Conservation (phyloP, 2,113 vertebrate species). For the Cyanoliseus patagonus region DNA sequence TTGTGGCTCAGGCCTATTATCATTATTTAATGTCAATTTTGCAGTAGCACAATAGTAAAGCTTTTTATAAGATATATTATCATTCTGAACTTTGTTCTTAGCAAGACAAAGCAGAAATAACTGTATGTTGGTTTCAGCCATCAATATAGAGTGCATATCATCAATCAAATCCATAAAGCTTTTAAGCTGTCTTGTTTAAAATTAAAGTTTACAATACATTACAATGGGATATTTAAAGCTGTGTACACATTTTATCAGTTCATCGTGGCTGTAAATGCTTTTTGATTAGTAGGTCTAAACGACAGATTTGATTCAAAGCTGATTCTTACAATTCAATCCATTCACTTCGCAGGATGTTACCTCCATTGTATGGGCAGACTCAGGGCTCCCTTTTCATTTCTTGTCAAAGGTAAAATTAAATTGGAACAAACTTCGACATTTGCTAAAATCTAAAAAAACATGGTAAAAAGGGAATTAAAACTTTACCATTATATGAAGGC, state of each 20-base stretch:
- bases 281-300: constrained; percentile 65
- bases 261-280: constrained; percentile 67
- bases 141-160: constrained; percentile 71
- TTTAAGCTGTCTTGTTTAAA: constrained; percentile 77
- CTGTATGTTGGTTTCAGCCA: constrained; percentile 58
- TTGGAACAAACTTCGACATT: not conserved
- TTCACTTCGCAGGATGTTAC: not conserved
- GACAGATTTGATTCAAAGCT: not conserved
- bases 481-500: not conserved
- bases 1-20: constrained; percentile 57
- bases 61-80: constrained; percentile 71
- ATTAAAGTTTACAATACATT: constrained; percentile 73
- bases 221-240: constrained; percentile 75
- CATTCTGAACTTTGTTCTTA: constrained; percentile 68
- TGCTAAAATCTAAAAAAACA: not conserved
- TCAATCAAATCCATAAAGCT: constrained; percentile 76
- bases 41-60: constrained; percentile 40
- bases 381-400: not conserved
- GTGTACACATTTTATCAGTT: constrained; percentile 71
- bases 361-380: not conserved
- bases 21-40: constrained; percentile 73
- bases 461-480: not conserved
- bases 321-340: constrained; percentile 9
- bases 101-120: constrained; percentile 73
- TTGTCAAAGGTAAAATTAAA: not conserved